Percentiles rank a stretch among this genome's conserved stretches.
Evolutionary conservation across 2,113 vertebrate genomes (phyloP).

Genomic region (Rhea pennata): DNA sequence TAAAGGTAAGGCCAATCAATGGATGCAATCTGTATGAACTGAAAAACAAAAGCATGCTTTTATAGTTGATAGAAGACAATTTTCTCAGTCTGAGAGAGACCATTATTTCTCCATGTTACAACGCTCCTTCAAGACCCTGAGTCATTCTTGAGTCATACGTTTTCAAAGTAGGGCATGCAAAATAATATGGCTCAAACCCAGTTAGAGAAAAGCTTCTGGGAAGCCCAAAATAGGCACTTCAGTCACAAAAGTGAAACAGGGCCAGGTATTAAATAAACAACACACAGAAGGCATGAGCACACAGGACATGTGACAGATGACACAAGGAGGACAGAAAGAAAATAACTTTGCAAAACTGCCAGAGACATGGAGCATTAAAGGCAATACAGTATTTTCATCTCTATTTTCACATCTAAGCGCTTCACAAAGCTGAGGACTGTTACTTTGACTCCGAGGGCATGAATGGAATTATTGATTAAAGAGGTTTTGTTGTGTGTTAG

Average conservation of each 20-base stretch:
- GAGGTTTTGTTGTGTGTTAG: background rate
- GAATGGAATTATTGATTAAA: background rate
- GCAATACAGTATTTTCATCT: background rate
- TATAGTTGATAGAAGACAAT: background rate
- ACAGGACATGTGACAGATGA: background rate
- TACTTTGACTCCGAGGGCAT: background rate
- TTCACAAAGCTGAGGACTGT: background rate
- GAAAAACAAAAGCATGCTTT: background rate
- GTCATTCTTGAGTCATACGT: background rate
- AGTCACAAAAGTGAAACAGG: background rate
- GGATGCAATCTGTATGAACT: background rate
- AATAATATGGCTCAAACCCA: background rate
- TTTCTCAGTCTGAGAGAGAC: background rate
- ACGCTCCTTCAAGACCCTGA: background rate
- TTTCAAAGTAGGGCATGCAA: slow-evolving; percentile 31
- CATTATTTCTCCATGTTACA: background rate
- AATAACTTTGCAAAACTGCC: background rate
- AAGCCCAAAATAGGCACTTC: slow-evolving; percentile 5
- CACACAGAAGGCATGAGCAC: background rate
- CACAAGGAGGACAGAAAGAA: slow-evolving; percentile 23
- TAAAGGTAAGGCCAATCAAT: background rate
- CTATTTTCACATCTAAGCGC: background rate
- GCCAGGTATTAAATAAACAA: slow-evolving; percentile 51
- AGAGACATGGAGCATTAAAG: background rate
- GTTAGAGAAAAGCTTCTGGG: background rate